A percentile compares a stretch with the other conserved stretches of the same genome.
These are phyloP conservation scores for Labeo rohita DNA, from an alignment of 2,113 vertebrate genomes.

Conservation along the genomic window DNA sequence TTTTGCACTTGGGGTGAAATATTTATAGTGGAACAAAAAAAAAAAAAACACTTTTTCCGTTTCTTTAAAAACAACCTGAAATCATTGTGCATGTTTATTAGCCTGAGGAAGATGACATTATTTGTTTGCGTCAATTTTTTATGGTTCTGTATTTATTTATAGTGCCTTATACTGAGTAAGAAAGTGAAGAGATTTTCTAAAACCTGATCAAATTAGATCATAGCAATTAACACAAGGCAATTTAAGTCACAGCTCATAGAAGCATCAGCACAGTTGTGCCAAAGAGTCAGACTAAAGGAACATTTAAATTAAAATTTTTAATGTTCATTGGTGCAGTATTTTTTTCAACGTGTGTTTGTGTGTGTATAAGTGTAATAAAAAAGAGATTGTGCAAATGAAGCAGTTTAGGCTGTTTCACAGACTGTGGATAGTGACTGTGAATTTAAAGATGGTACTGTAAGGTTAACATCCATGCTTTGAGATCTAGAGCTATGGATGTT, in stretches of 20 bases:
- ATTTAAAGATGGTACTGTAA: neutral
- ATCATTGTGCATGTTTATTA: neutral
- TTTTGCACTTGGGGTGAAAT: slow-evolving; percentile 2
- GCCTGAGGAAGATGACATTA: neutral
- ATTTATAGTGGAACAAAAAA: neutral
- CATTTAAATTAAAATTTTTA: neutral
- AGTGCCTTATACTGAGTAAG: neutral
- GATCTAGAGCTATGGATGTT: neutral
- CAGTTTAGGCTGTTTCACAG: neutral
- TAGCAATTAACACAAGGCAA: neutral
- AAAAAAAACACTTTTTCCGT: too few species aligned
- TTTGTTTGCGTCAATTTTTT: neutral
- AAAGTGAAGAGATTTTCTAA: neutral
- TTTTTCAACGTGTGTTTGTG: neutral
- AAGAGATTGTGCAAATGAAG: neutral
- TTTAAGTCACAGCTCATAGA: neutral
- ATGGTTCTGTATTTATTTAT: slow-evolving; percentile 34
- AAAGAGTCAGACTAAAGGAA: neutral
- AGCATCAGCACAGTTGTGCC: neutral
- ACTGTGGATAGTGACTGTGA: neutral
- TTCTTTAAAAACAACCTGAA: neutral
- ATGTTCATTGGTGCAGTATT: neutral
- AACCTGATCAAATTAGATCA: neutral
- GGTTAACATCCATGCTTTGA: neutral
- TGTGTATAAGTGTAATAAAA: neutral